Percentiles rank a stretch among this genome's conserved stretches.
These are phyloP conservation scores for Drosophila suboccidentalis DNA, from an alignment of 2,888 invertebrate genomes.

Conservation along the genomic window DNA sequence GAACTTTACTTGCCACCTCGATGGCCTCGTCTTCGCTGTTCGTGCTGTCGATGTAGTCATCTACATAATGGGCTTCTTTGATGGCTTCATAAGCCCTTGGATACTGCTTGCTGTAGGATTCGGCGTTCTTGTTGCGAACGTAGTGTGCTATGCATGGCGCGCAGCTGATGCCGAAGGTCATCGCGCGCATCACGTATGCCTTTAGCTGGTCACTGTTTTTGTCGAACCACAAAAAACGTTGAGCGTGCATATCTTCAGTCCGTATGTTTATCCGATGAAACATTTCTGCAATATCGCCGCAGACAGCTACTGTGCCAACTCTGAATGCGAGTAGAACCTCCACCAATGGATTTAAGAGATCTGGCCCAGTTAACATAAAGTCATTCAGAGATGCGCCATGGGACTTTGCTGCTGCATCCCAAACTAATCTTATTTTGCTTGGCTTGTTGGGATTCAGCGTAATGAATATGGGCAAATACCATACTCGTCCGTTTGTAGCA, in stretches of 20 bases:
- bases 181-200: background rate
- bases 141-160: background rate
- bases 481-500: background rate
- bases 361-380: background rate
- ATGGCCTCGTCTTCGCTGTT: background rate
- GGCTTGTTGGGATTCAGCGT: background rate
- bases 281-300: background rate
- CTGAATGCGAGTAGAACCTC: background rate
- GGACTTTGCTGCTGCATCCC: background rate
- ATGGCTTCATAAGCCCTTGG: background rate
- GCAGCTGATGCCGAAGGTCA: background rate
- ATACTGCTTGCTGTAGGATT: background rate
- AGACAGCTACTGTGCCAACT: background rate
- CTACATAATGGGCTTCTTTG: background rate
- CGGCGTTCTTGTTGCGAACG: background rate
- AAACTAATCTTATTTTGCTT: background rate
- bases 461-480: background rate
- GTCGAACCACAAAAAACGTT: background rate
- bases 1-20: background rate
- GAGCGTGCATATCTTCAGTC: background rate
- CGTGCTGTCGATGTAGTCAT: background rate
- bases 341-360: background rate
- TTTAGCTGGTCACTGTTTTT: background rate
- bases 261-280: background rate
- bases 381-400: background rate